phyloP scores from a whole-genome alignment of 2,888 invertebrate genomes.

The Physocephala rufipes region DNA sequence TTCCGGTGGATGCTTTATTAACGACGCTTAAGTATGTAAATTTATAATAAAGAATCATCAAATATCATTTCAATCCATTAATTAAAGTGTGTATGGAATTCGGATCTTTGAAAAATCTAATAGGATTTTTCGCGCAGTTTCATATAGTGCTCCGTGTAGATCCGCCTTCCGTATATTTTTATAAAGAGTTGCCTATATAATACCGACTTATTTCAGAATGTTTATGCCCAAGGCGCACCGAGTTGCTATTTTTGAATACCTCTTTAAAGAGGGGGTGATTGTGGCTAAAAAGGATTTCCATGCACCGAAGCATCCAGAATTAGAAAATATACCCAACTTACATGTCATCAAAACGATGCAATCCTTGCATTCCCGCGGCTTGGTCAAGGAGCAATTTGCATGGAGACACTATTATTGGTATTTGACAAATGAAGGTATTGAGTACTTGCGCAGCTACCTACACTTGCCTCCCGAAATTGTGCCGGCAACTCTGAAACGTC shows the following conservation, averaged over 20 bases:
- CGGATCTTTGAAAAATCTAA: slow-evolving; percentile 31
- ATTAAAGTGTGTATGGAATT: slow-evolving; percentile 37
- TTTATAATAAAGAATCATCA: slow-evolving; percentile 52
- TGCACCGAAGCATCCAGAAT: slow-evolving; percentile 96
- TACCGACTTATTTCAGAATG: slow-evolving; percentile 77
- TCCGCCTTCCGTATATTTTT: not conserved
- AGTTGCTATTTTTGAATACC: slow-evolving; percentile 94
- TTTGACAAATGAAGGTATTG: slow-evolving; percentile 97
- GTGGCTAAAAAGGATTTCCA: slow-evolving; percentile 99
- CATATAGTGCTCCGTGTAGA: not conserved
- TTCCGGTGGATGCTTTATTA: slow-evolving; percentile 63
- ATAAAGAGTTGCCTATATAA: not conserved
- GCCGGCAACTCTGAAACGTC: slow-evolving; percentile 94
- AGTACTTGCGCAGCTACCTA: slow-evolving; percentile 92
- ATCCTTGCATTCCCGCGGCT: slow-evolving; percentile 94
- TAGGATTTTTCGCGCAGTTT: not conserved
- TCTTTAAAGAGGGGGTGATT: slow-evolving; percentile 99
- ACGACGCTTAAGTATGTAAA: slow-evolving; percentile 64
- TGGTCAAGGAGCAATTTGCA: slow-evolving; percentile 99
- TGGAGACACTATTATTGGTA: slow-evolving; percentile 99
- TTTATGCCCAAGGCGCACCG: slow-evolving; percentile 99
- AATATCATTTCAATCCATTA: slow-evolving; percentile 51
- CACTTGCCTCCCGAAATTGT: slow-evolving; percentile 99
- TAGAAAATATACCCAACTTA: slow-evolving; percentile 94
- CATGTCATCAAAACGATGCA: slow-evolving; percentile 99